Evolutionary conservation across 2,797 vertebrate species (phyloP).

Genomic region (Orientallactaga sibirica): DNA sequence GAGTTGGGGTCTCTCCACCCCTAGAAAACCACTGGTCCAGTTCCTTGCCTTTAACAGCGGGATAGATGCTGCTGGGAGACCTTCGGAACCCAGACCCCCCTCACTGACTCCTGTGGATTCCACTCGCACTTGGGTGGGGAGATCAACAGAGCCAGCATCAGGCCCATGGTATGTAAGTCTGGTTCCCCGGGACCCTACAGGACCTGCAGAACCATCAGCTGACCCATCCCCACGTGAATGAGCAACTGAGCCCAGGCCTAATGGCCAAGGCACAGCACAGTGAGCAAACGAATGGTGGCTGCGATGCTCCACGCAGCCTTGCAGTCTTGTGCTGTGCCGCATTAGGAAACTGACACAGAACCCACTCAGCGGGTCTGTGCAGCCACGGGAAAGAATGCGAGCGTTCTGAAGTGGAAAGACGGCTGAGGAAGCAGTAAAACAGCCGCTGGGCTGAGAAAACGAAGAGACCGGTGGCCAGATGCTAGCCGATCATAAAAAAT

Average conservation of each 20-base stretch:
- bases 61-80: background rate
- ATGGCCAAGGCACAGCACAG: background rate
- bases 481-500: slow-evolving; percentile 38
- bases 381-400: background rate
- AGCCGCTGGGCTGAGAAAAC: background rate
- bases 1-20: background rate
- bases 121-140: background rate
- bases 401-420: background rate
- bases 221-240: rapidly evolving
- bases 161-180: background rate
- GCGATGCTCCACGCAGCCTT: background rate
- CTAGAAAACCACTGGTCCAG: background rate
- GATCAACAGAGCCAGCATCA: background rate
- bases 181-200: background rate
- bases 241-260: background rate
- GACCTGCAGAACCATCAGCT: background rate
- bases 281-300: background rate
- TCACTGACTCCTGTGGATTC: background rate
- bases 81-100: background rate
- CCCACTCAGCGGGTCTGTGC: background rate
- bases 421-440: background rate
- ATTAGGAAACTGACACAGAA: background rate
- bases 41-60: background rate
- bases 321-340: background rate
- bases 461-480: background rate